phyloP scores from a whole-genome alignment of 1,140 invertebrate species.

The Cheumatopsyche charites region DNA sequence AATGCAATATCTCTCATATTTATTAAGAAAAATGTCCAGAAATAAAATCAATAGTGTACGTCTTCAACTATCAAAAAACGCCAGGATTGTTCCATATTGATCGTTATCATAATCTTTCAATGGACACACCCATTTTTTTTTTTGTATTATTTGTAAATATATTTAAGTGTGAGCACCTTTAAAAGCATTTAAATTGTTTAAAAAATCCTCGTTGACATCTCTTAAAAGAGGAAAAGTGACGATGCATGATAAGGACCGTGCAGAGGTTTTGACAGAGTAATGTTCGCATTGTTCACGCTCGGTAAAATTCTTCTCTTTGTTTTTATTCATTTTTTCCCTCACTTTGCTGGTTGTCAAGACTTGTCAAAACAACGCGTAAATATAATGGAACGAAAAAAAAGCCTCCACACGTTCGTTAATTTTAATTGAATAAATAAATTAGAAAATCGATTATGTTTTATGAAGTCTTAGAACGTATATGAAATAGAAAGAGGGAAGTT shows the following conservation, averaged over 20 bases:
- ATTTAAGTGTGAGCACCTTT: neutral
- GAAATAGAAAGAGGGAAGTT: neutral
- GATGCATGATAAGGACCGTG: conserved; percentile 30
- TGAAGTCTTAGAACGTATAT: no score
- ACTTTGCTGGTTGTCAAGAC: conserved; percentile 3
- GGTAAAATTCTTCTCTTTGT: conserved; percentile 15
- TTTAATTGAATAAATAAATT: no score
- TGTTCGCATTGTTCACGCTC: conserved; percentile 28
- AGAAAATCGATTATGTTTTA: no score
- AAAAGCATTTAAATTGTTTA: no score
- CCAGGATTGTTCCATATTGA: neutral
- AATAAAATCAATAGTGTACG: no score
- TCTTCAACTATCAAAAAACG: conserved; percentile 37
- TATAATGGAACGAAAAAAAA: no score
- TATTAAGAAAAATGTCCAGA: no score
- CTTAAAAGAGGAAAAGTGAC: conserved; percentile 24
- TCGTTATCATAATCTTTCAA: neutral
- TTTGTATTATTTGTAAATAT: neutral
- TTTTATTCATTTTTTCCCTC: conserved; percentile 3
- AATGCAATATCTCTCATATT: no score
- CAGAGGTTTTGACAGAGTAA: conserved; percentile 32
- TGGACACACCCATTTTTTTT: neutral
- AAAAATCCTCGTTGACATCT: neutral
- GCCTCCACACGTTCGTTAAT: no score
- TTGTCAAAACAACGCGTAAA: conserved; percentile 3